Evolutionary conservation across 1,140 invertebrate genomes (phyloP).

Genomic region (Phthorimaea operculella): DNA sequence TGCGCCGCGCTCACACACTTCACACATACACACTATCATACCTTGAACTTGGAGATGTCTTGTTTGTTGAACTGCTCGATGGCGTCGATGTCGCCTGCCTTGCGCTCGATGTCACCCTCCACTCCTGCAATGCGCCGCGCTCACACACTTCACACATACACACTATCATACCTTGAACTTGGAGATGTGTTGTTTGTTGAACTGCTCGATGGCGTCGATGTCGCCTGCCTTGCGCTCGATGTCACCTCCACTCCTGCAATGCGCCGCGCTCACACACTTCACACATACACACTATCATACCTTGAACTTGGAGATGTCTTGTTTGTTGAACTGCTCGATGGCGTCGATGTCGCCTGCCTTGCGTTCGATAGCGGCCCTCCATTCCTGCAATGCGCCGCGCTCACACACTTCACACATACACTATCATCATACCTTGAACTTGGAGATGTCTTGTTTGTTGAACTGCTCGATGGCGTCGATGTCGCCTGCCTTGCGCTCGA

Average conservation of each 20-base stretch:
- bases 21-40: constrained; percentile 64
- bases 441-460: constrained; percentile 71
- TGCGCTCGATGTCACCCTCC: constrained; percentile 72
- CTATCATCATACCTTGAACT: constrained; percentile 72
- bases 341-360: constrained; percentile 71
- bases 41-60: constrained; percentile 73
- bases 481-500: constrained; percentile 70
- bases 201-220: constrained; percentile 72
- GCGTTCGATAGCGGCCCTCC: constrained; percentile 71
- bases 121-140: constrained; percentile 69
- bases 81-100: constrained; percentile 70
- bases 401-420: constrained; percentile 70
- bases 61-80: constrained; percentile 73
- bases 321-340: constrained; percentile 72
- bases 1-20: constrained; percentile 70
- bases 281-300: constrained; percentile 65
- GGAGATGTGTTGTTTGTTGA: constrained; percentile 72
- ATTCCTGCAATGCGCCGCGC: constrained; percentile 69
- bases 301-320: constrained; percentile 73
- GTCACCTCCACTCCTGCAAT: constrained; percentile 65
- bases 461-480: constrained; percentile 73
- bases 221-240: constrained; percentile 71
- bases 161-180: constrained; percentile 72
- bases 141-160: constrained; percentile 70
- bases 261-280: constrained; percentile 71